Base-by-base conservation (phyloP, 2,888 invertebrate genomes). In the Amorpha juglandis region DNA sequence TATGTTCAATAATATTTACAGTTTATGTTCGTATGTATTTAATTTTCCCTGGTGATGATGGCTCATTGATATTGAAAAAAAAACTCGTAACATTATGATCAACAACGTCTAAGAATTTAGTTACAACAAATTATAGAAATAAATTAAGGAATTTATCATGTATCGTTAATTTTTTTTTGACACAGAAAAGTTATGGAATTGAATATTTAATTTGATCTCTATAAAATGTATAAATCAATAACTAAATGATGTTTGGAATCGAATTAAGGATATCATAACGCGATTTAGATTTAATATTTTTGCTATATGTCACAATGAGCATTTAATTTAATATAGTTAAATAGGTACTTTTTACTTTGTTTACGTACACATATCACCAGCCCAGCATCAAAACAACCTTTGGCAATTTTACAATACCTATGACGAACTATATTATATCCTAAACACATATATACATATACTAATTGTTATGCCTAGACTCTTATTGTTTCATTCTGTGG, bases 141-240 rank as follows among this genome's bases (percentile, higher is more conserved):
- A 19, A 50, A 19, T 48, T 48, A 48, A 48, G 16, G 19, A 50
- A 50, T 50, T 11, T 50, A 50, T 50, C 16, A 50, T 50, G 50
- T 9, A 16, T 50, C 50, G 50, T 50, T 50, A 50, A 19, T 8
- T 19, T 50, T 50, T 50, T 50, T 19, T 19, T 50, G 50, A 19
- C 19, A 19, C 50, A 50, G 7, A 50, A 19, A 50, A 19, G 11
- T 19, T 50, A 50, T 50, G 19, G 50, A 19, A 50, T 50, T 16
- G 19, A 50, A 50, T 50, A 50, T 50, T 50, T 19, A 50, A 19
- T 50, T 50, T 50, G 16, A 19, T 19, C 2, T 50, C 50, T 50
- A 8, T 9, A 19, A 50, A 50, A 50, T 50, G 6, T 50, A 50
- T 50, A 50, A 50, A 50, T 50, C 50, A 50, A 50, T 19, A 50